A percentile compares a stretch with the other conserved stretches of the same genome.
phyloP scores from a whole-genome alignment of 2,113 vertebrate genomes.

The Daphoenositta chrysoptera region DNA sequence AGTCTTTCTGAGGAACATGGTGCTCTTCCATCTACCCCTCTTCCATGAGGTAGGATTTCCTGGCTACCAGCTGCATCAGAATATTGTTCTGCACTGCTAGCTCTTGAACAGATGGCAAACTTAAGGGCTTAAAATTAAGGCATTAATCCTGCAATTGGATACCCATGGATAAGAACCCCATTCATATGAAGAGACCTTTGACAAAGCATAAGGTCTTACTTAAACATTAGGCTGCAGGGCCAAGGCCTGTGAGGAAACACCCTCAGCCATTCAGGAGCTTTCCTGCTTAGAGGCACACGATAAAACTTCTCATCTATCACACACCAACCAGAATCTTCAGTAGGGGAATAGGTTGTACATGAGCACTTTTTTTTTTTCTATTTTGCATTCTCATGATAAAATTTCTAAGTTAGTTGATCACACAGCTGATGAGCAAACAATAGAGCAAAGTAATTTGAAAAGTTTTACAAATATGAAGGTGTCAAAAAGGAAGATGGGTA shows the following conservation, averaged over 20 bases:
- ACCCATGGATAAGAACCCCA: not conserved
- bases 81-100: not conserved
- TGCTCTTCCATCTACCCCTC: not conserved
- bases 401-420: not conserved
- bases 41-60: not conserved
- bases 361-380: not conserved
- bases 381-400: not conserved
- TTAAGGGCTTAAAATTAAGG: not conserved
- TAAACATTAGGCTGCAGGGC: not conserved
- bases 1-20: not conserved
- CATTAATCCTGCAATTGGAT: not conserved
- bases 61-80: not conserved
- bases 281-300: not conserved
- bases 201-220: not conserved
- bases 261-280: not conserved
- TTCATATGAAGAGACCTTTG: not conserved
- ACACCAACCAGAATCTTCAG: not conserved
- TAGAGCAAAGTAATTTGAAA: not conserved
- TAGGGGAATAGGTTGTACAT: accelerated
- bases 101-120: not conserved
- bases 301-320: not conserved
- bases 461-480: not conserved
- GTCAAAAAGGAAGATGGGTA: not conserved
- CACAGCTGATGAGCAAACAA: not conserved
- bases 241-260: not conserved